Base-by-base conservation (phyloP, 2,797 vertebrate genomes). In the Melanotaenia maccullochi region DNA sequence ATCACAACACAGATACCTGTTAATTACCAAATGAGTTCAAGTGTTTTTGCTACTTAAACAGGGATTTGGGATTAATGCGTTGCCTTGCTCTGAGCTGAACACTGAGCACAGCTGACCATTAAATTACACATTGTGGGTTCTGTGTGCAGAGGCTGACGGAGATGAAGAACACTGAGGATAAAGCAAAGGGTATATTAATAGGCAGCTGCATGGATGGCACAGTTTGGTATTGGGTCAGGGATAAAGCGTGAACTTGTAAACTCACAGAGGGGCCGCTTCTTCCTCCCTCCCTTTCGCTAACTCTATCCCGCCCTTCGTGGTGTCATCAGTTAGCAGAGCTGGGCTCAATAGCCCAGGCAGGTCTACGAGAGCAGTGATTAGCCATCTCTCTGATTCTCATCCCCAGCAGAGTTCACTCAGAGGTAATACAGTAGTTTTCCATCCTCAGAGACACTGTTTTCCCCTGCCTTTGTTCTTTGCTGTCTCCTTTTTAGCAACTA, bases 241-340 rank as follows among this genome's bases (percentile, higher is more conserved):
- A 94, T 95, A 94, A 94, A 93, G 88, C 75, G 64, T 95, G 93
- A 95, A 95, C 94, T 95, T 95, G 76, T 95, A 94, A 95, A 95
- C 94, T 94, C 93, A 87, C 94, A 82, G 66, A 83, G 93, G 93
- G 93, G 85, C 93, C 82, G 85, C 81, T 73, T 69, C 65, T 71
- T 83, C 76, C 83, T 88, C 61, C 68, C 63, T 83, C 66, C 73
- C 33, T 79, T 83, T 78, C 22, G 8, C 86, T 82, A 81, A 83
- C 88, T 87, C 84, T 38, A 85, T 82, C 83, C 85, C 73, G 78
- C 84, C 85, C 87, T 90, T 78, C 76, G n/a, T 60, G 71, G 85
- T 91, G 92, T 92, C 92, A 86, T 92, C 90, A 91, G 90, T 86
- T 81, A 89, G 91, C 88, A 55, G 82, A 91, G 77, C 81, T 7